phyloP scores from a whole-genome alignment of 2,797 vertebrate genomes.

The Atherinosoma microstoma region DNA sequence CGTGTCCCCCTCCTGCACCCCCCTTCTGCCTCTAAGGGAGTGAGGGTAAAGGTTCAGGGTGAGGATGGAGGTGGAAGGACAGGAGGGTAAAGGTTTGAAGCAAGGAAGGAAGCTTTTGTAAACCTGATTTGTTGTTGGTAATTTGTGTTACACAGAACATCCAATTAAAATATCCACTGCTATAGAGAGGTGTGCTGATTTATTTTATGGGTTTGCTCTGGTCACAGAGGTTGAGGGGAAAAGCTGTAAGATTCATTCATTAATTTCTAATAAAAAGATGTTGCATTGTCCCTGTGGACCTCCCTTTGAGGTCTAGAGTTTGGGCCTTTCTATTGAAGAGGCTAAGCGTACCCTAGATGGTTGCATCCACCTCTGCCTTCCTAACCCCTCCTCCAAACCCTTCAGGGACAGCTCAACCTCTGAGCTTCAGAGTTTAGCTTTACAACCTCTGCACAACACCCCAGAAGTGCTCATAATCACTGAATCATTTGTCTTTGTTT shows the following conservation, averaged over 20 bases:
- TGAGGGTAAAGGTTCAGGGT: conserved; percentile 66
- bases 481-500: conserved; percentile 41
- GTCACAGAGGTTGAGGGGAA: conserved; percentile 5
- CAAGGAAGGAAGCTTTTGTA: conserved; percentile 30
- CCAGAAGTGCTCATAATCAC: conserved; percentile 13
- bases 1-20: neutral
- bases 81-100: conserved; percentile 7
- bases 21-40: conserved; percentile 39
- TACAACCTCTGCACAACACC: conserved; percentile 7
- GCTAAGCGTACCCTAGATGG: conserved; percentile 61
- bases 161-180: conserved; percentile 16
- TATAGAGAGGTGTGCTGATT: conserved; percentile 14
- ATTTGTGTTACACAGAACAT: conserved; percentile 42
- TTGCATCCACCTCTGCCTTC: conserved; percentile 34
- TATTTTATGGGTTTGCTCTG: conserved; percentile 24
- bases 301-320: conserved; percentile 44
- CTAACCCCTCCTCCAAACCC: conserved; percentile 31
- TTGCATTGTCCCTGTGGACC: conserved; percentile 40
- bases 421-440: conserved; percentile 41
- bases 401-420: conserved; percentile 50
- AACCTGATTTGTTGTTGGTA: conserved; percentile 36
- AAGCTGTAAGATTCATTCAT: conserved; percentile 34
- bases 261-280: conserved; percentile 39
- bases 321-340: conserved; percentile 45
- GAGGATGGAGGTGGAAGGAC: conserved; percentile 40